A percentile compares a stretch with the other conserved stretches of the same genome.
Evolutionary conservation across 2,888 invertebrate species (phyloP).

Genomic region (Glaucopsyche alexis): DNA sequence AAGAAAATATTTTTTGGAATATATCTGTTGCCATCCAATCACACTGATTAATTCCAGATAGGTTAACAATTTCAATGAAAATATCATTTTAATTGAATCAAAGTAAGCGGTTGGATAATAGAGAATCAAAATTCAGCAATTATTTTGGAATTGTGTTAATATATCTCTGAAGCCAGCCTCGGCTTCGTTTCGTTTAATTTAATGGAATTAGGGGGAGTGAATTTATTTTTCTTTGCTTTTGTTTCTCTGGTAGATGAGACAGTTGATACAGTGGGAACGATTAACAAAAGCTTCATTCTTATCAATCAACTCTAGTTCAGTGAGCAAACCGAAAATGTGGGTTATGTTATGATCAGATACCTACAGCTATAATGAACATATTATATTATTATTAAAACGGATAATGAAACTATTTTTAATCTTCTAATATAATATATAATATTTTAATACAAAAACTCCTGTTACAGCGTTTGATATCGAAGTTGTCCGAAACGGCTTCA

Average conservation of each 20-base stretch:
- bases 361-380: not conserved
- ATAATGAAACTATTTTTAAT: not conserved
- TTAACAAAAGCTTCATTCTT: not conserved
- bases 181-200: conserved; percentile 21
- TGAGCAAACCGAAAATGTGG: not conserved
- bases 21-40: not conserved
- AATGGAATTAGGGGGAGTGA: conserved; percentile 28
- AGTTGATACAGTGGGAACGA: not conserved
- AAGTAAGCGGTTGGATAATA: conserved; percentile 4
- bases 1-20: not conserved
- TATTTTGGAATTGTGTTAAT: conserved; percentile 30
- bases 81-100: not conserved
- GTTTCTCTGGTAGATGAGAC: conserved; percentile 10
- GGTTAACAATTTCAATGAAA: not conserved
- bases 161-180: conserved; percentile 20
- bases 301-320: not conserved
- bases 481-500: too few species aligned
- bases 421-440: too few species aligned
- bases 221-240: conserved; percentile 19
- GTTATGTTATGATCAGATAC: not conserved
- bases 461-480: too few species aligned
- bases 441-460: too few species aligned
- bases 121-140: conserved; percentile 28
- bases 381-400: not conserved
- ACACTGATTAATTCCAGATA: not conserved